Evolutionary conservation across 2,113 vertebrate species (phyloP), one percentile per base, ranked within the genome.

Genomic region (Ifrita kowaldi): DNA sequence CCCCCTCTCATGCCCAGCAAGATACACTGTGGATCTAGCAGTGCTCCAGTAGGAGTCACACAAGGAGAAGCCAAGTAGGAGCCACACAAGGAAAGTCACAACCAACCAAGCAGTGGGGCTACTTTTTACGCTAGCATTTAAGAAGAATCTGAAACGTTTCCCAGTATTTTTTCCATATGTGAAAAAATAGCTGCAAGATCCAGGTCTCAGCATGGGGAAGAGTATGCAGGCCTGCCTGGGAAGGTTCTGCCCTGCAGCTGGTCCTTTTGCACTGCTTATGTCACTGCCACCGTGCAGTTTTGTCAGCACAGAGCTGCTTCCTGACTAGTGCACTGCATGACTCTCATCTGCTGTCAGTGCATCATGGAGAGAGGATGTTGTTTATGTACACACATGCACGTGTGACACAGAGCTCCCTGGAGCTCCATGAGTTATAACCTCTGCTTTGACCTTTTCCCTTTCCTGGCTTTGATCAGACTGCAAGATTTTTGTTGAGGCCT

Each of bases 171-270:
- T 87, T 44, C 41, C 10, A 4, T 44, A n/a, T 42, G 44, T 53
- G n/a, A 46, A 67, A 68, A 69, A 69, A 76, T 13, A 59, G 35
- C 37, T n/a, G 37, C 28, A 50, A 49, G 50, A 56, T 78, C 32
- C 75, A n/a, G 78, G 33, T 80, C 75, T 89, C 55, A 79, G 60
- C 74, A 85, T 37, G 75, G 42, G 39, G 50, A 74, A 1, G 0
- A 30, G 49, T 41, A 79, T 24, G 22, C 63, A 74, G 75, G 60
- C 56, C 49, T 75, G 70, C 27, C 50, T 27, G 23, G 69, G 49
- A 84, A 52, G 35, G 28, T 56, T 95, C 81, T 74, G 90, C 30
- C 87, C 85, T 94, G 80, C 90, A 71, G 27, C 68, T 89, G 78
- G 44, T 86, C 80, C 35, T 30, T 65, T 71, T 13, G 10, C 16